phyloP scores from a whole-genome alignment of 2,113 vertebrate species.

The Fregetta grallaria region DNA sequence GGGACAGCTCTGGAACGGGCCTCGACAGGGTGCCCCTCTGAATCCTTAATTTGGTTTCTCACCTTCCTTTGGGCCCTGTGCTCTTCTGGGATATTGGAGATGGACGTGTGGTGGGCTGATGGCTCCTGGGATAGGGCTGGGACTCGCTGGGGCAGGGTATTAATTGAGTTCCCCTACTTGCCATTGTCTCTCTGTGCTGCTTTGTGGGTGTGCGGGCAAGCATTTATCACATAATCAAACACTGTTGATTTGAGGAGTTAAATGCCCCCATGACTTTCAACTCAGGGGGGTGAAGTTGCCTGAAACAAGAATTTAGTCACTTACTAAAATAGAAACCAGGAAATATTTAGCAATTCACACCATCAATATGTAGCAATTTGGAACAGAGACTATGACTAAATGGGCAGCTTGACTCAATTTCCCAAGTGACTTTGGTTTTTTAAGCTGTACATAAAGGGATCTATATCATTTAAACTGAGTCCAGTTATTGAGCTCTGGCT shows the following conservation, averaged over 20 bases:
- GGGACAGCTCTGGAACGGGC: not conserved
- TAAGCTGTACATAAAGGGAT: not conserved
- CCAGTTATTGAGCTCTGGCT: not conserved
- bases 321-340: not conserved
- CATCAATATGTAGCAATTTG: not conserved
- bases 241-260: not conserved
- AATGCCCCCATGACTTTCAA: not conserved
- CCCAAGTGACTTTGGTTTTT: not conserved
- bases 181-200: not conserved
- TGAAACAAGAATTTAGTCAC: not conserved
- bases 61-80: not conserved
- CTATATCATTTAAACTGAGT: not conserved
- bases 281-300: not conserved
- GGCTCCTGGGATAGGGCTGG: not conserved
- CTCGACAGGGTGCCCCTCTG: not conserved
- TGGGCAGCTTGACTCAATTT: not conserved
- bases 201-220: fast-evolving
- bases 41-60: not conserved
- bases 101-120: not conserved
- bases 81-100: not conserved
- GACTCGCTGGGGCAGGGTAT: not conserved
- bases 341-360: not conserved
- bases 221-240: not conserved
- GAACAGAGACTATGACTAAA: not conserved
- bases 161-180: not conserved